Conservation (phyloP, 2,888 invertebrate genomes). For the Petrophora chlorosata region DNA sequence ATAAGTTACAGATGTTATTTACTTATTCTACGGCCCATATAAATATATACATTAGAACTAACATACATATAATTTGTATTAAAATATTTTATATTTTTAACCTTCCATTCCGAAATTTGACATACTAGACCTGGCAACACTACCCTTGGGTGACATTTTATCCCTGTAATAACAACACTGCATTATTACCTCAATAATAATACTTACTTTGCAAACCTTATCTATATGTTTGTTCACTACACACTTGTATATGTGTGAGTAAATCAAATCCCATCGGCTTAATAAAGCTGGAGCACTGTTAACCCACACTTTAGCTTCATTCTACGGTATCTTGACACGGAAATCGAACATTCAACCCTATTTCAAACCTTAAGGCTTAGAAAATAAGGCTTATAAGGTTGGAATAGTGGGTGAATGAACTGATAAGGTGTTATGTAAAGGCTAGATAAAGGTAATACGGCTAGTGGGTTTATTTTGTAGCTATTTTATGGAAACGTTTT, state of each 20-base stretch:
- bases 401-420: conserved; percentile 14
- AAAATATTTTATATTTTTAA: too few species aligned
- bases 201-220: too few species aligned
- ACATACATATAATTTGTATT: too few species aligned
- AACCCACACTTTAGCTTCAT: neutral
- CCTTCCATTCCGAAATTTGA: too few species aligned
- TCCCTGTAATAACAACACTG: too few species aligned
- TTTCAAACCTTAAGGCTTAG: conserved; percentile 12
- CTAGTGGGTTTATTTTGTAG: conserved; percentile 19
- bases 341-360: conserved; percentile 1
- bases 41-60: too few species aligned
- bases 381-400: conserved; percentile 16
- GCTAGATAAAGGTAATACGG: conserved; percentile 23
- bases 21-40: too few species aligned
- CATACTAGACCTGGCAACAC: too few species aligned
- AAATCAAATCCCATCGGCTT: neutral
- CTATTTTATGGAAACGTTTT: conserved; percentile 13
- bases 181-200: too few species aligned
- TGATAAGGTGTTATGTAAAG: conserved; percentile 35
- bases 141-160: too few species aligned
- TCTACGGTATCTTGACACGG: conserved; percentile 33
- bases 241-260: neutral
- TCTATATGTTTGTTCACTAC: too few species aligned
- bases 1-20: too few species aligned
- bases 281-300: conserved; percentile 2